phyloP scores from a whole-genome alignment of 2,113 vertebrate genomes.

The Apteryx owenii region DNA sequence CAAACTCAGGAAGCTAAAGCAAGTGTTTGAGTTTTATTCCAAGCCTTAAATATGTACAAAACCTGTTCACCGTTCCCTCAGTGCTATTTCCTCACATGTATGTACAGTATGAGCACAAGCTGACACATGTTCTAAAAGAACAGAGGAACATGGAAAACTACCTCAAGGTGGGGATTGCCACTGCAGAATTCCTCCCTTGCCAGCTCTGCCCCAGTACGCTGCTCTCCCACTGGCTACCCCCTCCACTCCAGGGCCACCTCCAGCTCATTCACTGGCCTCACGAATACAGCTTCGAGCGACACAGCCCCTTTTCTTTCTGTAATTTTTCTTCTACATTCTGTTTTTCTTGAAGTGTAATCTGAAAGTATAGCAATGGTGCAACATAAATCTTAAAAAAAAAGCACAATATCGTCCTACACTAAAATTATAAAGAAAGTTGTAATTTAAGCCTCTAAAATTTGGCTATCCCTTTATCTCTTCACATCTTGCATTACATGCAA shows the following conservation, averaged over 20 bases:
- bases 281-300: not conserved
- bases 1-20: not conserved
- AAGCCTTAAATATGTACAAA: not conserved
- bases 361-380: not conserved
- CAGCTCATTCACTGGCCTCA: not conserved
- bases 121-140: not conserved
- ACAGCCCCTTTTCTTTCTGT: not conserved
- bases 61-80: not conserved
- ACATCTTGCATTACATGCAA: not conserved
- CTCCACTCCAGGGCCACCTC: not conserved
- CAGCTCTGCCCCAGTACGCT: not conserved
- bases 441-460: not conserved
- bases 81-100: not conserved
- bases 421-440: not conserved
- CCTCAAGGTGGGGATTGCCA: not conserved
- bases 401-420: fast-evolving
- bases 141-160: not conserved
- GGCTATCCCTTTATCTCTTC: not conserved
- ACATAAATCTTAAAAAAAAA: not conserved
- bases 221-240: not conserved
- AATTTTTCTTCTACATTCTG: not conserved
- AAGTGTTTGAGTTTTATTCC: not conserved
- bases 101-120: not conserved
- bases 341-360: not conserved
- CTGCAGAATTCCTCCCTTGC: not conserved